Evolutionary conservation across 2,113 vertebrate species (phyloP).

Genomic region (Phyllostomus discolor): DNA sequence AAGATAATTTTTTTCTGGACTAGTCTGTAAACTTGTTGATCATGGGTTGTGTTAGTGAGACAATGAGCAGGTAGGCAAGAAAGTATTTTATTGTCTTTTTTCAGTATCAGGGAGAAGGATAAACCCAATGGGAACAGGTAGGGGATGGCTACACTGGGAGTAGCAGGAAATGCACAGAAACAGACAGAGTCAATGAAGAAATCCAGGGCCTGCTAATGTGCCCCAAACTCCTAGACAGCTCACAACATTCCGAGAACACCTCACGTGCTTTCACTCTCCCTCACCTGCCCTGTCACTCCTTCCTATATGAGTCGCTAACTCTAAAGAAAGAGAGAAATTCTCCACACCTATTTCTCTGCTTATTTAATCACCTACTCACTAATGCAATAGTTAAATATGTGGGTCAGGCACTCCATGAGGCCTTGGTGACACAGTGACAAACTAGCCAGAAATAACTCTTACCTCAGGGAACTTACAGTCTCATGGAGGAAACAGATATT

Average conservation of each 20-base stretch:
- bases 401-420: background rate
- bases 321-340: background rate
- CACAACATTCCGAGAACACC: background rate
- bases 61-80: background rate
- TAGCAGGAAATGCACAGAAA: background rate
- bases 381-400: background rate
- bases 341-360: background rate
- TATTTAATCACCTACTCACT: background rate
- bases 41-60: background rate
- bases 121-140: background rate
- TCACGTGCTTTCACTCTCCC: too few relatives aligned
- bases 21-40: background rate
- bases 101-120: background rate
- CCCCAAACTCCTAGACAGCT: background rate
- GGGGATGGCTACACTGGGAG: background rate
- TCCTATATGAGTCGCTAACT: background rate
- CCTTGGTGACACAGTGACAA: background rate
- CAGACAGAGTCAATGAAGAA: background rate
- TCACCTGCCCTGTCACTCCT: background rate
- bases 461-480: background rate
- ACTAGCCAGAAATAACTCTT: constrained; percentile 18
- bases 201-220: background rate
- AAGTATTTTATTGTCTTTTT: background rate
- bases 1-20: background rate
- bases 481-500: background rate